Evolutionary conservation across 1,140 invertebrate species (phyloP).

Genomic region (Anoplophora glabripennis): DNA sequence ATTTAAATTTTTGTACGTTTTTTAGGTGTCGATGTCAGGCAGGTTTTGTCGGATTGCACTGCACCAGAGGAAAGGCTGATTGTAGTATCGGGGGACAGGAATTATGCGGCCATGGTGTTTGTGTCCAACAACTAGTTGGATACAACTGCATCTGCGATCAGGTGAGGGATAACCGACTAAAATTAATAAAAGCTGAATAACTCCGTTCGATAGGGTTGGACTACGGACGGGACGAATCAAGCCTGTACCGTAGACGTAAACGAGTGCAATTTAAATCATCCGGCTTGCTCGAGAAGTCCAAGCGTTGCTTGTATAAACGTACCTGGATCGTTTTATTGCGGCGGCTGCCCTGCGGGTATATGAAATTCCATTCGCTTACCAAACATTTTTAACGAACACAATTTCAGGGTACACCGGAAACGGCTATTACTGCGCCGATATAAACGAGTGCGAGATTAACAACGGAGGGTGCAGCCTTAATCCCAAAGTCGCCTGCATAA

Average conservation of each 20-base stretch:
- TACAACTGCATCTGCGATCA: conserved; percentile 77
- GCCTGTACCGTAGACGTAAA: conserved; percentile 81
- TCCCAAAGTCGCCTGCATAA: conserved; percentile 80
- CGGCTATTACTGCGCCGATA: conserved; percentile 80
- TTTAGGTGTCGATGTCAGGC: conserved; percentile 69
- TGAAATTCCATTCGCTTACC: too few species aligned
- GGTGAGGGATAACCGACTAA: conserved; percentile 47
- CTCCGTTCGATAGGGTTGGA: conserved; percentile 69
- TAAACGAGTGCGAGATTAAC: conserved; percentile 79
- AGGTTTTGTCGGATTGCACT: conserved; percentile 81
- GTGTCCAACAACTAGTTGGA: conserved; percentile 63
- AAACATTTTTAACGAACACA: too few species aligned
- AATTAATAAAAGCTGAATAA: too few species aligned
- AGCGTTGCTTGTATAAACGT: conserved; percentile 80
- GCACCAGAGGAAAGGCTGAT: conserved; percentile 67
- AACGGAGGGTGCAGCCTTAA: conserved; percentile 85
- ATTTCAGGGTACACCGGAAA: conserved; percentile 76
- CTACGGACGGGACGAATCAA: conserved; percentile 59
- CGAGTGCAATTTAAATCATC: conserved; percentile 71
- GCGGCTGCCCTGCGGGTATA: conserved; percentile 70
- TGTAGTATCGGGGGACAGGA: conserved; percentile 67
- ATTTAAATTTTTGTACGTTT: background rate
- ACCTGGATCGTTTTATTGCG: conserved; percentile 83
- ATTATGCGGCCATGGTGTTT: conserved; percentile 86
- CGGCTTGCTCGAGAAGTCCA: conserved; percentile 77